Evolutionary conservation across 2,888 invertebrate species (phyloP), one percentile per base, ranked within the genome.

Genomic region (Copidosoma aretas): DNA sequence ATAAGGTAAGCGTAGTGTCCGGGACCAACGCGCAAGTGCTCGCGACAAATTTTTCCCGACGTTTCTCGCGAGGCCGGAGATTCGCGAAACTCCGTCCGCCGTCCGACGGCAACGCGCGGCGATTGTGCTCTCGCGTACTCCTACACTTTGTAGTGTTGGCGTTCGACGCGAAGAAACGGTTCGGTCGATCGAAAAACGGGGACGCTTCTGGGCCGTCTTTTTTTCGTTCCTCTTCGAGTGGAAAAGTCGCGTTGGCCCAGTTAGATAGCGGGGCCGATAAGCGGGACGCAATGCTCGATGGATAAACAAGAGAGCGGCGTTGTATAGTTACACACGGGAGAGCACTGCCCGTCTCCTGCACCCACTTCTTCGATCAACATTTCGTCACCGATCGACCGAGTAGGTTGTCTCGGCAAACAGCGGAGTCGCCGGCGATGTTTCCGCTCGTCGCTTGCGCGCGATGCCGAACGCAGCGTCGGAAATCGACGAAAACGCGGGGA

Each of bases 221-320:
- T n/a, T n/a, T 41, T 14, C 41, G 14, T 10, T 41, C 41, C 10
- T 41, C 41, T 41, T 14, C n/a, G n/a, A n/a, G n/a, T 41, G 51
- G 52, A 58, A 62, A 61, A 52, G 54, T 21, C 54, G 54, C 54
- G 25, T 4, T 39, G 68, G 63, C 63, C 68, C 46, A 68, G 24
- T 60, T 68, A 68, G 68, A 68, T 63, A 32, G 19, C 19, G 54
- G 43, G 54, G 32, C 22, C 24, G 54, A 54, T 21, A 46, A 60
- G 17, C 12, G 17, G 12, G 43, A 46, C 14, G 43, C 12, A 15
- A 41, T 41, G 43, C 43, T 15, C 43, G 43, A 46, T 8, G 41
- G 41, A 8, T 15, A 46, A 14, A 46, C 43, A 46, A 14, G 43
- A 46, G 43, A 10, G 41, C 41, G 8, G n/a, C n/a, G n/a, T n/a